Conservation (phyloP, 2,797 vertebrate genomes). For the Pteropus rufus region DNA sequence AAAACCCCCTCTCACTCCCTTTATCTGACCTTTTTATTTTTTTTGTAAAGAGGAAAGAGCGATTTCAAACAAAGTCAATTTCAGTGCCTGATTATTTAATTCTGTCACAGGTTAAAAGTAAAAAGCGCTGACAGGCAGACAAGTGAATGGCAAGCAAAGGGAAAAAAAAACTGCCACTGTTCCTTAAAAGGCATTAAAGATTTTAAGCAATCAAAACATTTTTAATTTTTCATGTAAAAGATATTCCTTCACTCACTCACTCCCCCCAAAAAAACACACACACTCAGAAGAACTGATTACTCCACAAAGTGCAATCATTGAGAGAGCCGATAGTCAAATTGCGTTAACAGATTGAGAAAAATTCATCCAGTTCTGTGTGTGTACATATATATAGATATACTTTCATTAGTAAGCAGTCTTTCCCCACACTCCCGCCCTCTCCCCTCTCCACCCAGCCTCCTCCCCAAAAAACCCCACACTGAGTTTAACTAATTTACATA, state of each 20-base stretch:
- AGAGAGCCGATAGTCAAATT: conserved; percentile 72
- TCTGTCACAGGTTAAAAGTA: conserved; percentile 79
- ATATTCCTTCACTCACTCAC: conserved; percentile 60
- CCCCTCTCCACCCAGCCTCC: conserved; percentile 48
- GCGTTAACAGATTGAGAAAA: conserved; percentile 59
- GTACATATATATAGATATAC: conserved; percentile 9
- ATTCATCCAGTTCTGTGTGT: conserved; percentile 61
- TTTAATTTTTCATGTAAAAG: conserved; percentile 79
- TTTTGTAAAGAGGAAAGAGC: conserved; percentile 70
- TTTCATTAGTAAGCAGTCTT: conserved; percentile 74
- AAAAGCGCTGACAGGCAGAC: conserved; percentile 77
- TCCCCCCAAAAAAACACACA: neutral
- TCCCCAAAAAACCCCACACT: conserved; percentile 57
- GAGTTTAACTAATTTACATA: conserved; percentile 87
- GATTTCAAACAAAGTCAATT: conserved; percentile 80
- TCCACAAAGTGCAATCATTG: conserved; percentile 70
- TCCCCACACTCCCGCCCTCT: conserved; percentile 65
- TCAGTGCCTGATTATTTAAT: conserved; percentile 82
- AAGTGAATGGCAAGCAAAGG: conserved; percentile 78
- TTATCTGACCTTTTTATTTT: conserved; percentile 79
- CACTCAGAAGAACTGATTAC: conserved; percentile 68
- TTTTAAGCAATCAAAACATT: conserved; percentile 73
- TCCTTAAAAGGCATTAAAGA: conserved; percentile 65
- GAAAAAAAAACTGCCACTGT: conserved; percentile 66
- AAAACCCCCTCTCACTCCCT: conserved; percentile 80